phyloP scores from a whole-genome alignment of 2,888 invertebrate genomes.

The Apomyelois bistriatella region DNA sequence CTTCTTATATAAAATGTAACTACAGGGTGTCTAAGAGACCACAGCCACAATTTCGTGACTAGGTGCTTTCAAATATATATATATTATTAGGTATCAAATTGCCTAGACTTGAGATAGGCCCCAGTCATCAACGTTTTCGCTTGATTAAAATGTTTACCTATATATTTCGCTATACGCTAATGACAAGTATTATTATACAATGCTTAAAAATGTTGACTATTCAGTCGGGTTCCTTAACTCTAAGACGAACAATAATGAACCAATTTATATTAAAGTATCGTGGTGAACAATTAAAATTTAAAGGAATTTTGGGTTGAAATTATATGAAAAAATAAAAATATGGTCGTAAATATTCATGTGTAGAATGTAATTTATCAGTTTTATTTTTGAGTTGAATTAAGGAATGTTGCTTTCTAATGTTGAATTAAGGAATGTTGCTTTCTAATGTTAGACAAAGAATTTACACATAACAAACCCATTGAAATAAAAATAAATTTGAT shows the following conservation, averaged over 20 bases:
- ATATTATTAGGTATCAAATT: background rate
- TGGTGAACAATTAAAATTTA: background rate
- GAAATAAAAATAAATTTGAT: no score
- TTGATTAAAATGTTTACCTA: conserved; percentile 48
- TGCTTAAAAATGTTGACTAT: conserved; percentile 76
- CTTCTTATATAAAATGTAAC: conserved; percentile 5
- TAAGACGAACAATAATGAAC: conserved; percentile 44
- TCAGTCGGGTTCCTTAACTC: conserved; percentile 75
- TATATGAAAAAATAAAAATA: no score
- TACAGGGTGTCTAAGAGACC: conserved; percentile 7
- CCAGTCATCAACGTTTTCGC: conserved; percentile 14
- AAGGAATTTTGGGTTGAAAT: background rate
- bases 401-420: no score
- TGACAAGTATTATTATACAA: conserved; percentile 47
- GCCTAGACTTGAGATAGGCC: conserved; percentile 10
- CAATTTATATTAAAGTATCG: conserved; percentile 26
- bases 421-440: no score
- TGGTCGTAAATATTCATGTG: no score
- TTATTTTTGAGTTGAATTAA: no score
- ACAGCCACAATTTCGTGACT: background rate
- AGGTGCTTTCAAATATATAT: conserved; percentile 2
- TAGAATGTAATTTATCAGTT: no score
- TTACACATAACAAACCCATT: no score
- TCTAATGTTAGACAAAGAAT: no score
- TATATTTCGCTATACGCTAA: conserved; percentile 48